Evolutionary conservation across 2,797 vertebrate species (phyloP), one percentile per base, ranked within the genome.

Genomic region (Pteronotus mesoamericanus): DNA sequence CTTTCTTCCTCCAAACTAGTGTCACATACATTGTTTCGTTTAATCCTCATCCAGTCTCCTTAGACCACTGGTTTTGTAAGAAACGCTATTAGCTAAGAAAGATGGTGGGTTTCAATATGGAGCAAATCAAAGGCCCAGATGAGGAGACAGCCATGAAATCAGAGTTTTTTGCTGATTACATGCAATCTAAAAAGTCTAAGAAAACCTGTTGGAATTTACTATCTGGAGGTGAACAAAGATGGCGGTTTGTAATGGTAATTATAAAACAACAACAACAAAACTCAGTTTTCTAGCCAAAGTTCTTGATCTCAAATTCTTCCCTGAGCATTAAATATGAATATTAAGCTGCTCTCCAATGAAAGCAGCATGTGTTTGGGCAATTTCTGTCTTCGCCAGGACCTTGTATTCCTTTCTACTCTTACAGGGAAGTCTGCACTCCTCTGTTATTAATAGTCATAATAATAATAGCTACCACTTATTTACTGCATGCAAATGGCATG

Each of bases 21-120:
- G 15, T 42, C 42, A 22, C 19, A 34, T 32, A 24, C 34, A 16
- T 53, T 37, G 7, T 72, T 48, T 32, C 42, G 7, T 84, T 86
- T n/a, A 71, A 37, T 42, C 39, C 34, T n/a, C 61, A 53, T 84
- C 32, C 6, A 16, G 32, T 59, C 46, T 82, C 61, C 48, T 82
- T 59, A 74, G 34, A 77, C 83, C 61, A 46, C 37, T 64, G n/a
- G 21, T 69, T 89, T 71, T 72, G 12, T 55, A 68, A 69, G 87
- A 95, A 87, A 57, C 48, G 34, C 64, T 85, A 69, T 89, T 53
- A 84, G 37, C 42, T 19, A 24, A 91, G 48, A 72, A 71, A 87
- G 18, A 86, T 12, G 10, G 0, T 48, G 69, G 79, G 68, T 29
- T 79, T 94, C 55, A 26, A 71, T 79, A 16, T 1, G 5, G 14